A percentile compares a stretch with the other conserved stretches of the same genome.
Conservation (phyloP, 2,113 vertebrate genomes). For the Oceanodroma tethys region DNA sequence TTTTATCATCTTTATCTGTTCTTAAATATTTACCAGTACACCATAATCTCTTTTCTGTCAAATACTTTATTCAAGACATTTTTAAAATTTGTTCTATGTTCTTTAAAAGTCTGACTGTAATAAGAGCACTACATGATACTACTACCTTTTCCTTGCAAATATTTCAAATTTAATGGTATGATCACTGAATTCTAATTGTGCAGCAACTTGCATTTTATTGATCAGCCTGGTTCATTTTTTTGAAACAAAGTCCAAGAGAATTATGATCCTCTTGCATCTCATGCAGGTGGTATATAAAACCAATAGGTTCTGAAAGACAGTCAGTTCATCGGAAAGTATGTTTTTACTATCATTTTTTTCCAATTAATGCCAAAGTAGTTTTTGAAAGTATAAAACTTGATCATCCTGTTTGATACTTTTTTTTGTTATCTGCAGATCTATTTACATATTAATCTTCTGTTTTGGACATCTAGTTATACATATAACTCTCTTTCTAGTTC, state of each 20-base stretch:
- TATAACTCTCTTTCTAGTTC: background rate
- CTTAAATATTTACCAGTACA: slow-evolving; percentile 22
- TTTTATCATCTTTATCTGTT: slow-evolving; percentile 36
- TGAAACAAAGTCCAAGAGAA: background rate
- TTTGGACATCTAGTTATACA: background rate
- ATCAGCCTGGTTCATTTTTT: background rate
- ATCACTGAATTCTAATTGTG: background rate
- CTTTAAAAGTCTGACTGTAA: background rate
- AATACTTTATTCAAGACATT: background rate
- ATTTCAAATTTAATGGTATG: background rate
- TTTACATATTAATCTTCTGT: background rate
- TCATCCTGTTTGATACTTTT: background rate
- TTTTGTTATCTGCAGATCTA: background rate
- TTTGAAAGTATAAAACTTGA: background rate
- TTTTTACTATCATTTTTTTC: background rate
- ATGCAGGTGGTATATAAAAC: background rate
- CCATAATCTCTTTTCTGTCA: background rate
- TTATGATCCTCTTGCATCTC: background rate
- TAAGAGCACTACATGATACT: background rate
- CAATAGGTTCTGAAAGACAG: background rate
- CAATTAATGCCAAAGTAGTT: background rate
- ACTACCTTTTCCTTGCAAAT: background rate
- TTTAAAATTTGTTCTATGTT: background rate
- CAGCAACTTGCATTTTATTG: slow-evolving; percentile 13
- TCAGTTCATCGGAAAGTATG: background rate